These are phyloP conservation scores for Pseudolaguvia tuberculata DNA, from an alignment of 2,113 vertebrate species.

Conservation along the genomic window DNA sequence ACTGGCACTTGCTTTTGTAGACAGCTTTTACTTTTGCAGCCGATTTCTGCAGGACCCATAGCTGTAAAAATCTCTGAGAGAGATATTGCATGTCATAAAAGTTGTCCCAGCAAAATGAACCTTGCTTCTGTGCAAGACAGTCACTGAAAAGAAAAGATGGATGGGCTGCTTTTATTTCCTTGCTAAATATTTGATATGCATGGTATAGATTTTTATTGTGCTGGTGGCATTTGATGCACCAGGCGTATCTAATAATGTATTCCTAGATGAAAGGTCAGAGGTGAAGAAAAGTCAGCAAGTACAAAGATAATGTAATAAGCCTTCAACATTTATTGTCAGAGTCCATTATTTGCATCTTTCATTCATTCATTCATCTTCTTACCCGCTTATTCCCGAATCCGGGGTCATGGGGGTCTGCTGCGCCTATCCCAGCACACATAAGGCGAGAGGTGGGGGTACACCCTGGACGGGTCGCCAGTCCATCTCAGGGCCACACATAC, in stretches of 20 bases:
- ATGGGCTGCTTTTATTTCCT: not conserved
- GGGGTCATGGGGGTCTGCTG: no score
- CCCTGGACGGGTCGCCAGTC: no score
- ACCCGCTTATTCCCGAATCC: no score
- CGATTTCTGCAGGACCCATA: not conserved
- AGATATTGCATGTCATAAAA: slow-evolving; percentile 37
- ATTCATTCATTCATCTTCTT: no score
- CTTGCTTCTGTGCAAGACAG: slow-evolving; percentile 2
- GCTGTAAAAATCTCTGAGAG: slow-evolving; percentile 9
- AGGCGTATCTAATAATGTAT: not conserved
- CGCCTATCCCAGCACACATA: no score
- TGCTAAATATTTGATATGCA: slow-evolving; percentile 22
- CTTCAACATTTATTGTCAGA: not conserved
- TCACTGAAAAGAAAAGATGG: slow-evolving; percentile 3
- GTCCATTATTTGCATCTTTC: no score
- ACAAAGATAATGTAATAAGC: slow-evolving; percentile 13
- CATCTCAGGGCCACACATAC: no score
- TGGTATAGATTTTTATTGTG: not conserved
- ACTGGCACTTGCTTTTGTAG: slow-evolving; percentile 9
- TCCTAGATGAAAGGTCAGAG: slow-evolving; percentile 21
- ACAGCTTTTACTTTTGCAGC: slow-evolving; percentile 13
- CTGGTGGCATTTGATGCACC: slow-evolving; percentile 4
- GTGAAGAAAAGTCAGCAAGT: slow-evolving; percentile 11
- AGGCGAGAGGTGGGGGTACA: no score
- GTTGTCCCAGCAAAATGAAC: slow-evolving; percentile 30